These are phyloP conservation scores for Callipepla squamata DNA, from an alignment of 2,113 vertebrate genomes.

Conservation along the genomic window DNA sequence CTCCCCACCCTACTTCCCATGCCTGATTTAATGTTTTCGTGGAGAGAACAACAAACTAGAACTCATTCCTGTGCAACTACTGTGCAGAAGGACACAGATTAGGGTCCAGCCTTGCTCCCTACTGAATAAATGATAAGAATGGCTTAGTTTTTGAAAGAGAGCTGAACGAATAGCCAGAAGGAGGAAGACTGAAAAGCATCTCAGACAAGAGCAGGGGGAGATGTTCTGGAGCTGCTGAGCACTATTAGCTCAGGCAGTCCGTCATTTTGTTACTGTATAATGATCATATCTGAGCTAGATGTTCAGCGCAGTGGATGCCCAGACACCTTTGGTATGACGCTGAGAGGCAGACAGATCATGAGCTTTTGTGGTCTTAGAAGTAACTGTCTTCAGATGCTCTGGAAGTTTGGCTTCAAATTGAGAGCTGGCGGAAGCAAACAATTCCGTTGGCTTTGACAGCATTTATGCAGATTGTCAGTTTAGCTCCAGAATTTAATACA, in stretches of 20 bases:
- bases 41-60: background rate
- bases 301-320: background rate
- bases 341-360: background rate
- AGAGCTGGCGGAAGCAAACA: background rate
- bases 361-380: background rate
- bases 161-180: background rate
- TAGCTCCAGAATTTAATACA: background rate
- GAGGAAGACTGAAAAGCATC: background rate
- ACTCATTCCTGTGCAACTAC: background rate
- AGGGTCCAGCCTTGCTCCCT: background rate
- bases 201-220: background rate
- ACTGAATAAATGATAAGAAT: background rate
- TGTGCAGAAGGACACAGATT: background rate
- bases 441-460: background rate
- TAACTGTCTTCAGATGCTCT: background rate
- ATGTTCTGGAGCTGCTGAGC: background rate
- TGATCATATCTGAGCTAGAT: background rate
- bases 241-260: background rate
- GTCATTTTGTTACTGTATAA: background rate
- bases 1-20: background rate
- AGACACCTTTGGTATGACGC: background rate
- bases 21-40: background rate
- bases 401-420: background rate
- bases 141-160: background rate
- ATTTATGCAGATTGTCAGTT: background rate